Evolutionary conservation across 2,797 vertebrate genomes (phyloP).

Genomic region (Enteromius anoplus): DNA sequence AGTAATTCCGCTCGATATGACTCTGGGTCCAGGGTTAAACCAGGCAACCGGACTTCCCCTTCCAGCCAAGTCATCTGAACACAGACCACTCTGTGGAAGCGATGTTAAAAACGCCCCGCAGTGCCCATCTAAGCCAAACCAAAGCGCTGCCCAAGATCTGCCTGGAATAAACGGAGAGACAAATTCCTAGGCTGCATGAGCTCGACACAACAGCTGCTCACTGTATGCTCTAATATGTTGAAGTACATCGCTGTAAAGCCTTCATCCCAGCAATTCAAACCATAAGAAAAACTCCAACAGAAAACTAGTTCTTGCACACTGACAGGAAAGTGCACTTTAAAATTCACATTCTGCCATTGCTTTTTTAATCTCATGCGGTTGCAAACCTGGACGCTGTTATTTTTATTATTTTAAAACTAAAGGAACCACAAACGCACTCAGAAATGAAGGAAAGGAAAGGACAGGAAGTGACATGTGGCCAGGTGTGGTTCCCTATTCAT

Average conservation of each 20-base stretch:
- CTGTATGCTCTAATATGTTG: background rate
- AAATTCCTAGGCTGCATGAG: background rate
- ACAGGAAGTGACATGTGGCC: too few species aligned
- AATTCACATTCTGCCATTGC: background rate
- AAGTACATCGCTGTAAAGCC: background rate
- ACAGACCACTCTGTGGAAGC: background rate
- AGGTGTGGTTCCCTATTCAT: too few species aligned
- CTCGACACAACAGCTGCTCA: background rate
- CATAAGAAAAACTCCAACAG: background rate
- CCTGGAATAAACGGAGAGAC: background rate
- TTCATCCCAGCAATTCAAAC: background rate
- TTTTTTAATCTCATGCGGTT: background rate
- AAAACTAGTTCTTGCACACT: background rate
- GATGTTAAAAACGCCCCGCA: constrained; percentile 3
- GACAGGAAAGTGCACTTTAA: background rate
- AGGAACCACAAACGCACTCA: too few species aligned
- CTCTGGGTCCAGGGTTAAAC: background rate
- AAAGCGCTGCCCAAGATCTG: constrained; percentile 1
- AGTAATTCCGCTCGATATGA: background rate
- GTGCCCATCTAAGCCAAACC: constrained; percentile 20
- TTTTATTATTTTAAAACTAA: too few species aligned
- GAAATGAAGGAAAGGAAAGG: too few species aligned
- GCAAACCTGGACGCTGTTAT: too few species aligned
- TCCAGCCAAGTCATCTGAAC: background rate
- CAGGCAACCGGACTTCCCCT: background rate